phyloP scores from a whole-genome alignment of 2,888 invertebrate genomes.

The Chymomyza fuscimana region DNA sequence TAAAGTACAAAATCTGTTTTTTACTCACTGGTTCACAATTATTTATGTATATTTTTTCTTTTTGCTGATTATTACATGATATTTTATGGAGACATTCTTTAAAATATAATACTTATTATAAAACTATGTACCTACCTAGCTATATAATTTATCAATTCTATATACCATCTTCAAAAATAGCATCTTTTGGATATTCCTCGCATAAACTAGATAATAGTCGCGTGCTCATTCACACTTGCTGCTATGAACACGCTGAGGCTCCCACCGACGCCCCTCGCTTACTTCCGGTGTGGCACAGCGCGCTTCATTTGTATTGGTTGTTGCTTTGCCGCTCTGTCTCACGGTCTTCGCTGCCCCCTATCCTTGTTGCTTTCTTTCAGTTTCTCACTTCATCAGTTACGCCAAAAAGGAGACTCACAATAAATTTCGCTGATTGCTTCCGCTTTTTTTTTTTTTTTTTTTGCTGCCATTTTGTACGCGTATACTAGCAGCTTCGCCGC shows the following conservation, averaged over 20 bases:
- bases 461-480: neutral
- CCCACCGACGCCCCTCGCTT: conserved; percentile 4
- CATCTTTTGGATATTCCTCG: neutral
- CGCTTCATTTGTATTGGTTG: conserved; percentile 50
- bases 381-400: conserved; percentile 74
- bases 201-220: neutral
- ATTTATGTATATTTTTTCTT: too few relatives aligned
- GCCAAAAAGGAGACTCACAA: conserved; percentile 72
- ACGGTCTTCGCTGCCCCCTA: neutral
- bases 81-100: too few relatives aligned
- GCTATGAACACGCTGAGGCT: neutral
- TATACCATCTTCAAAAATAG: neutral
- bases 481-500: neutral
- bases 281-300: neutral
- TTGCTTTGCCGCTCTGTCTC: neutral
- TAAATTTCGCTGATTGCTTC: conserved; percentile 74
- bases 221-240: neutral
- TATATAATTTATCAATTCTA: too few relatives aligned
- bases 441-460: conserved; percentile 33
- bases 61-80: too few relatives aligned
- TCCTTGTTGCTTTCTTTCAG: conserved; percentile 64
- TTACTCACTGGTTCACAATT: too few relatives aligned
- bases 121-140: too few relatives aligned
- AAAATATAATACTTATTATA: too few relatives aligned
- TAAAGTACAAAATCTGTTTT: too few relatives aligned